These are phyloP conservation scores for Gambusia yucatana DNA, from an alignment of 2,797 vertebrate genomes.

Conservation along the genomic window DNA sequence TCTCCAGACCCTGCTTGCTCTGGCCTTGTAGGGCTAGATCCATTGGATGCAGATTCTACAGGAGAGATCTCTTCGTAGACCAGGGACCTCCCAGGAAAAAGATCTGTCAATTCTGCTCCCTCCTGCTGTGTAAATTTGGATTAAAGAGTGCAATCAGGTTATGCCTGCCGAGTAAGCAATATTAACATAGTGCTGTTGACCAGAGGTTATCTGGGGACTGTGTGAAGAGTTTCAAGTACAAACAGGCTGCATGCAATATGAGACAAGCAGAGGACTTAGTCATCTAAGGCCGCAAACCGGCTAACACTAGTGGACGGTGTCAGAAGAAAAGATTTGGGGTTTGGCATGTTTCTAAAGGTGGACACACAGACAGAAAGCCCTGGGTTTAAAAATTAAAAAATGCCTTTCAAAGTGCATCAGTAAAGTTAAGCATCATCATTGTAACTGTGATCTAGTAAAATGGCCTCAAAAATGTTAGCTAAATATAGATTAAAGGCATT, in stretches of 20 bases:
- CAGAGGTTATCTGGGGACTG: constrained; percentile 46
- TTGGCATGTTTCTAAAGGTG: constrained; percentile 8
- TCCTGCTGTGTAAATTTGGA: constrained; percentile 30
- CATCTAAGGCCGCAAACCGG: constrained; percentile 40
- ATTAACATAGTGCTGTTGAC: constrained; percentile 21
- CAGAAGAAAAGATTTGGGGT: neutral
- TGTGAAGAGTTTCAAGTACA: constrained; percentile 30
- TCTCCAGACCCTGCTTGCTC: constrained; percentile 63
- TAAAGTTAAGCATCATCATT: neutral
- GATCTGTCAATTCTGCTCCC: constrained; percentile 11
- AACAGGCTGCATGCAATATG: constrained; percentile 47
- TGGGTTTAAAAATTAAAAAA: neutral
- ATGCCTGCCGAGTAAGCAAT: constrained; percentile 44
- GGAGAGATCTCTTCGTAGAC: constrained; percentile 6
- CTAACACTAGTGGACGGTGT: constrained; percentile 12
- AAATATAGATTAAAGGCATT: neutral
- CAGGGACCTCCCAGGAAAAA: constrained; percentile 10
- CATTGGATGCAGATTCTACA: constrained; percentile 28
- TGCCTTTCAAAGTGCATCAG: neutral
- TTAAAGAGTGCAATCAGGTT: constrained; percentile 31
- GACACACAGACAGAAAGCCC: neutral
- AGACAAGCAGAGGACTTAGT: constrained; percentile 40
- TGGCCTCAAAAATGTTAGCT: neutral
- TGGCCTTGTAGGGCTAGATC: constrained; percentile 74
- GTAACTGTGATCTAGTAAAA: neutral